Percentiles rank a stretch among this genome's conserved stretches.
Evolutionary conservation across 2,113 vertebrate genomes (phyloP).

Genomic region (Tachuris rubrigastra): DNA sequence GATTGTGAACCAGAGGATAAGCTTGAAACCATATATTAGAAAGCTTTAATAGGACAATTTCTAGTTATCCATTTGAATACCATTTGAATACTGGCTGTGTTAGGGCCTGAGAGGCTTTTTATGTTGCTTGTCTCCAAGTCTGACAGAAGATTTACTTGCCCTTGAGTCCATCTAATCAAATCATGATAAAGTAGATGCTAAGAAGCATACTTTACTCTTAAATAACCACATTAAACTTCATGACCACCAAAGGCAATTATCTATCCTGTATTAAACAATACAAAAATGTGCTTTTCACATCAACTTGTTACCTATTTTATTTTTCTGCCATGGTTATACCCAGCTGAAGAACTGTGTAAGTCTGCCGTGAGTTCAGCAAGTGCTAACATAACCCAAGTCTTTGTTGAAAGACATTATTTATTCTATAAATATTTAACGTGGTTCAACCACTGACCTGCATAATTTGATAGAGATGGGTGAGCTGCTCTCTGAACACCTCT

Average conservation of each 20-base stretch:
- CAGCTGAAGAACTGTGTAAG: conserved; percentile 58
- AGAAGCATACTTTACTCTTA: not conserved
- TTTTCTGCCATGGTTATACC: not conserved
- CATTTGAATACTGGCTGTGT: not conserved
- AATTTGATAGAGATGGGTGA: not conserved
- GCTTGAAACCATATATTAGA: not conserved
- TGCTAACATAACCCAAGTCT: conserved; percentile 53
- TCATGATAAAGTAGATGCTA: not conserved
- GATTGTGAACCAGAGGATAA: not conserved
- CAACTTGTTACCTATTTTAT: not conserved
- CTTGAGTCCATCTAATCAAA: not conserved
- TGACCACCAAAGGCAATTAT: not conserved
- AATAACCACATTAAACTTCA: not conserved
- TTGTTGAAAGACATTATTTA: not conserved
- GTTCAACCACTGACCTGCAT: not conserved
- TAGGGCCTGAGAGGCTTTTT: not conserved
- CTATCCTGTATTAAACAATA: not conserved
- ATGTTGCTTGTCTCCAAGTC: not conserved
- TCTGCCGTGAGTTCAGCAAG: conserved; percentile 63
- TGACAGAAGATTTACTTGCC: not conserved
- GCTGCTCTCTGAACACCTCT: not conserved
- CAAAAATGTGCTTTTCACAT: not conserved
- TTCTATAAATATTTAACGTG: conserved; percentile 16
- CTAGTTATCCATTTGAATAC: not conserved
- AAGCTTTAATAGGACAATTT: not conserved